These are phyloP conservation scores for Troglohyphantes excavatus DNA, from an alignment of 2,888 invertebrate species.

Conservation along the genomic window DNA sequence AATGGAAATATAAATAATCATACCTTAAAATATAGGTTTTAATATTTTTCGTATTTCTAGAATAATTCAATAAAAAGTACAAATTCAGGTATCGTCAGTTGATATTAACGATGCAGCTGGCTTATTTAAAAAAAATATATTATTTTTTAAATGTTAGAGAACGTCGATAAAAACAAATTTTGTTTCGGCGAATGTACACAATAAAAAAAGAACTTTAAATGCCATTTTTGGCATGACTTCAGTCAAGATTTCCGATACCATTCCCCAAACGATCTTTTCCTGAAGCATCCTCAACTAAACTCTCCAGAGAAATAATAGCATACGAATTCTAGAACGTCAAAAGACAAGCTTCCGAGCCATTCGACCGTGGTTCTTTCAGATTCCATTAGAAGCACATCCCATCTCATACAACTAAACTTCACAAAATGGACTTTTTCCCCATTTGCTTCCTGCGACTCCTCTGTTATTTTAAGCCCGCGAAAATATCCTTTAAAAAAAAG, in stretches of 20 bases:
- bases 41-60: no score
- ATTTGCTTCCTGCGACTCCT: slow-evolving; percentile 4
- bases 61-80: no score
- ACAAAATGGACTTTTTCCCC: slow-evolving; percentile 11
- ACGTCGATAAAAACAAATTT: background rate
- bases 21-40: no score
- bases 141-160: no score
- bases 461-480: slow-evolving; percentile 55
- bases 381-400: slow-evolving; percentile 48
- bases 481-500: slow-evolving; percentile 31
- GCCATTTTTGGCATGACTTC: background rate
- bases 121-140: no score
- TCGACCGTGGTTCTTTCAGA: slow-evolving; percentile 31
- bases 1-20: no score
- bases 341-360: slow-evolving; percentile 31
- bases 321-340: slow-evolving; percentile 37
- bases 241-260: slow-evolving; percentile 13
- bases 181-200: no score
- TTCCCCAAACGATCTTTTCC: background rate
- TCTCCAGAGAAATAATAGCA: slow-evolving; percentile 12
- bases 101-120: no score
- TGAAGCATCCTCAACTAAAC: background rate
- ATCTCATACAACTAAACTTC: slow-evolving; percentile 27
- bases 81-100: no score
- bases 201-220: background rate